phyloP scores from a whole-genome alignment of 2,797 vertebrate genomes.

The Eutrigla gurnardus region DNA sequence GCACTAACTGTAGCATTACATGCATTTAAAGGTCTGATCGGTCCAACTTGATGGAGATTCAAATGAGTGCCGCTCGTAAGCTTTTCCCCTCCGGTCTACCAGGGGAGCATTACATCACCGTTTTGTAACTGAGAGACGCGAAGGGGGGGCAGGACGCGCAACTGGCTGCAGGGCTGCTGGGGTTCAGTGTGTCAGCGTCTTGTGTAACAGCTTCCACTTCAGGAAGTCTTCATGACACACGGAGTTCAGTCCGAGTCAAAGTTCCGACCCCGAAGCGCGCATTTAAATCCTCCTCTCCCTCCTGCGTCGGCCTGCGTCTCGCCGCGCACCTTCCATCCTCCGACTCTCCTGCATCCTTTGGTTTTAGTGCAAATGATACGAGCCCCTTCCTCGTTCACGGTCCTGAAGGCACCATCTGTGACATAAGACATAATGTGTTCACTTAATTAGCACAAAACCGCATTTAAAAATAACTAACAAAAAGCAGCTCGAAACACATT shows the following conservation, averaged over 20 bases:
- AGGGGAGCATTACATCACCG: conserved; percentile 86
- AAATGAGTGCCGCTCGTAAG: conserved; percentile 62
- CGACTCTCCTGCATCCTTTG: conserved; percentile 49
- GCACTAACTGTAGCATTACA: conserved; percentile 22
- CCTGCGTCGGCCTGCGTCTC: background rate
- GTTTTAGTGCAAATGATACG: conserved; percentile 68
- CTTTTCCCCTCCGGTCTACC: conserved; percentile 70
- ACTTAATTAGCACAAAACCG: background rate
- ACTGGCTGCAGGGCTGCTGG: conserved; percentile 37
- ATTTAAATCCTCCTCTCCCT: conserved; percentile 4
- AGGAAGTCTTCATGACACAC: conserved; percentile 17
- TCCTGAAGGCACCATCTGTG: conserved; percentile 75
- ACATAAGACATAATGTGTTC: conserved; percentile 7
- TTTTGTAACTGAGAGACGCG: conserved; percentile 58
- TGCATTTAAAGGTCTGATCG: conserved; percentile 26
- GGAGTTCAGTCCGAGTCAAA: conserved; percentile 14
- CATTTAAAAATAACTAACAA: background rate
- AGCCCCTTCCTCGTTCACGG: conserved; percentile 43
- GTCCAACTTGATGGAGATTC: conserved; percentile 45
- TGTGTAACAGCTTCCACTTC: conserved; percentile 10
- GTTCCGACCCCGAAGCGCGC: conserved; percentile 8
- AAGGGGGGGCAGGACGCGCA: conserved; percentile 45
- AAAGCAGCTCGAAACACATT: background rate
- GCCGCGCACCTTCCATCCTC: conserved; percentile 27
- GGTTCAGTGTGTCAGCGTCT: conserved; percentile 32